These are phyloP conservation scores for Sceloporus undulatus DNA, from an alignment of 2,113 vertebrate species.

Conservation along the genomic window DNA sequence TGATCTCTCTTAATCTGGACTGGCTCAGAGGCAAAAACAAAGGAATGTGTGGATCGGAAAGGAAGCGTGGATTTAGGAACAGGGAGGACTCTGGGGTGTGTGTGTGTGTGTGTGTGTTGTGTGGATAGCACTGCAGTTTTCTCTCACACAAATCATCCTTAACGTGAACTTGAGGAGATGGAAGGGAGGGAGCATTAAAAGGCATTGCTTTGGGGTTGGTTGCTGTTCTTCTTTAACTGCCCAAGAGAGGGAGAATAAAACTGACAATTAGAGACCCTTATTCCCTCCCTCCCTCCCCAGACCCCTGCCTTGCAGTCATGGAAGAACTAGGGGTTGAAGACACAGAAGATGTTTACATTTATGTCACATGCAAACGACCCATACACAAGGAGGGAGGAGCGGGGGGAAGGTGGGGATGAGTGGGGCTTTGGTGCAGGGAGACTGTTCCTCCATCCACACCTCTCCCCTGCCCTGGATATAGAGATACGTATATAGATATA, in stretches of 20 bases:
- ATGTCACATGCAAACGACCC: constrained; percentile 60
- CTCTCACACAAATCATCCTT: constrained; percentile 76
- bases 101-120: constrained; percentile 30
- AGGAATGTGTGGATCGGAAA: constrained; percentile 74
- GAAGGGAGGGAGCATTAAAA: constrained; percentile 60
- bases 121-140: constrained; percentile 67
- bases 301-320: not conserved
- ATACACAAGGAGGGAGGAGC: constrained; percentile 43
- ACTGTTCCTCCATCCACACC: constrained; percentile 44
- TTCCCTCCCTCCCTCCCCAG: constrained; percentile 30
- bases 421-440: constrained; percentile 49
- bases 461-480: constrained; percentile 34
- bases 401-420: constrained; percentile 36
- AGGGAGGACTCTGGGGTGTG: constrained; percentile 29
- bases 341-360: constrained; percentile 1
- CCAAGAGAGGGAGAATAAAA: too few species aligned
- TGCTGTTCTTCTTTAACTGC: too few species aligned
- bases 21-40: constrained; percentile 62
- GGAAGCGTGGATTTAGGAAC: constrained; percentile 63
- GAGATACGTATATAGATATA: too few species aligned
- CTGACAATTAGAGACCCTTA: not conserved
- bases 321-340: not conserved
- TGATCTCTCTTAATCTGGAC: not conserved
- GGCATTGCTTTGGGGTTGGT: constrained; percentile 61
- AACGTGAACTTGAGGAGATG: constrained; percentile 65